A percentile compares a stretch with the other conserved stretches of the same genome.
These are phyloP conservation scores for Bellardia pandia DNA, from an alignment of 2,888 invertebrate genomes.

Conservation along the genomic window DNA sequence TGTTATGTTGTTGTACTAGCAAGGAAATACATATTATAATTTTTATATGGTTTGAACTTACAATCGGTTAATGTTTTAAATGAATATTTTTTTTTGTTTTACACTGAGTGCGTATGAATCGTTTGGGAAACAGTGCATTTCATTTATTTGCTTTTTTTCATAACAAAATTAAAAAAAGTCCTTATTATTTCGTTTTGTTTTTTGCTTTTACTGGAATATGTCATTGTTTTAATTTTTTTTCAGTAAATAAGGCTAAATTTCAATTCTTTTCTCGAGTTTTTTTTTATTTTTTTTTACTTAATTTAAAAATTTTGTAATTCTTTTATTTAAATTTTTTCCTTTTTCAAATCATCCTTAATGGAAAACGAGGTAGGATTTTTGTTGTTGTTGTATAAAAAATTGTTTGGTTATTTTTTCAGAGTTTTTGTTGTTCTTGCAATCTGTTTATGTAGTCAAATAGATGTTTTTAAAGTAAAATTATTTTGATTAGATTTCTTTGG, in stretches of 20 bases:
- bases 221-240: conserved; percentile 58
- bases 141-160: conserved; percentile 44
- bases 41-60: too few species aligned
- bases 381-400: conserved; percentile 75
- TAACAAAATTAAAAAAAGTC: conserved; percentile 57
- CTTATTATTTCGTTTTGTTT: conserved; percentile 62
- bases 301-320: conserved; percentile 75
- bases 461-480: conserved; percentile 18
- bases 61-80: too few species aligned
- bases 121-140: conserved; percentile 51
- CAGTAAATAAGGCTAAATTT: conserved; percentile 72
- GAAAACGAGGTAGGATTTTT: conserved; percentile 83
- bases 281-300: conserved; percentile 71
- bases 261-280: conserved; percentile 72
- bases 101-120: neutral
- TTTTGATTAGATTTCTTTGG: neutral
- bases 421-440: conserved; percentile 58
- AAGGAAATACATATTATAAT: too few species aligned
- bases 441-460: conserved; percentile 48
- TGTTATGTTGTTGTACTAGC: too few species aligned
- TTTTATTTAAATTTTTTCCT: conserved; percentile 70
- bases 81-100: too few species aligned
- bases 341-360: conserved; percentile 79
- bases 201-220: conserved; percentile 61
- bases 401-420: conserved; percentile 68